Conservation (phyloP, 2,797 vertebrate genomes). For the Enteromius radiatus region DNA sequence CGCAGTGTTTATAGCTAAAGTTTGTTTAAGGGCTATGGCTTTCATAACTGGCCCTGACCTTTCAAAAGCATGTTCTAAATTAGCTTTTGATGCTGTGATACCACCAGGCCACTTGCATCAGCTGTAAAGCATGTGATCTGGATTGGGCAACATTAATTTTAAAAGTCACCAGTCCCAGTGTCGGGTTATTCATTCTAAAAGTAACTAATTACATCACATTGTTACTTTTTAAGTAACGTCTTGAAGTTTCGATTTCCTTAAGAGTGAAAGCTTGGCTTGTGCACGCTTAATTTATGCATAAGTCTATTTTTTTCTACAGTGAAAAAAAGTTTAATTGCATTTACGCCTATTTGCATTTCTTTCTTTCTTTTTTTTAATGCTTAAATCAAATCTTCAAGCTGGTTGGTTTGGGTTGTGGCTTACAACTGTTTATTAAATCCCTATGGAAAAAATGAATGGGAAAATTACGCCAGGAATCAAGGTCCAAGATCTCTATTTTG, state of each 20-base stretch:
- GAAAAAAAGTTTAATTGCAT: neutral
- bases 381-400: neutral
- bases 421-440: slow-evolving; percentile 6
- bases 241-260: neutral
- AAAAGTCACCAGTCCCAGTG: slow-evolving; percentile 3
- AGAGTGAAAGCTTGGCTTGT: neutral
- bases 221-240: neutral
- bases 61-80: slow-evolving; percentile 59
- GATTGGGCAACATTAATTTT: slow-evolving; percentile 36
- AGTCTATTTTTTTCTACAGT: neutral
- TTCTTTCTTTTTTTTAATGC: neutral
- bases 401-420: neutral
- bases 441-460: neutral
- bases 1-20: slow-evolving; percentile 77
- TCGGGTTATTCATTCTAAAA: neutral
- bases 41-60: slow-evolving; percentile 53
- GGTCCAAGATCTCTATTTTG: slow-evolving; percentile 51
- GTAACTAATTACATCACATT: neutral
- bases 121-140: slow-evolving; percentile 27
- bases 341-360: neutral
- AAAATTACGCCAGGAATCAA: neutral
- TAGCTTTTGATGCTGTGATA: slow-evolving; percentile 46
- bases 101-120: slow-evolving; percentile 32
- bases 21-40: slow-evolving; percentile 71
- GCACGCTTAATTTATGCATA: neutral